Base-by-base conservation (phyloP, 2,113 vertebrate species). In the Corythaeola cristata region DNA sequence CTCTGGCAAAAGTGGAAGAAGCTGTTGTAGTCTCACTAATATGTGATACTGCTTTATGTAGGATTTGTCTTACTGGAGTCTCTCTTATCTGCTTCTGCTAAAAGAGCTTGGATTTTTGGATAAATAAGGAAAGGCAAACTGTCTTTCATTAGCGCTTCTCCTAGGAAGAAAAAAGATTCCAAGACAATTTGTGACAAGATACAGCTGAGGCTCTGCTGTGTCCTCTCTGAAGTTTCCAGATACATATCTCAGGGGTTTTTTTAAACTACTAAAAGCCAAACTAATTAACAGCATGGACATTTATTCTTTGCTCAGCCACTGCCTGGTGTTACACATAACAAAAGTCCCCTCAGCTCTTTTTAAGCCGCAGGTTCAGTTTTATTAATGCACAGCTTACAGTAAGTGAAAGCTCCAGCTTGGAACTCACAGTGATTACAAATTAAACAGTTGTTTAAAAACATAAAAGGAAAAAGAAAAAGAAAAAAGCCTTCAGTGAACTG, bases 221-320 rank as follows among this genome's bases (percentile, higher is more conserved):
- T 30, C 47, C 24, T 55, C 7, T 56, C 44, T 55, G 4, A 60
- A 53, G 62, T 12, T 90, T 84, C 47, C 26, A 81, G 64, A 30
- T 27, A 72, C 0, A 0, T 27, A 52, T n/a, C 23, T 59, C 19
- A 24, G 21, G 7, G 8, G 11, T 49, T 49, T 7, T 37, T 55
- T 62, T 53, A 37, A 74, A 4, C 19, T 58, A 33, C 18, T 35
- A 17, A 21, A 37, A 35, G 19, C n/a, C 44, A 47, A 82, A 56
- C 44, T 27, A 56, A 11, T 74, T 60, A 33, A 66, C 55, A 75
- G 50, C 19, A 9, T n/a, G 13, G 21, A 22, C 83, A 64, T 8
- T 41, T 47, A 85, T 33, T 37, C 76, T 74, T 47, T 67, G 37
- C 59, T 90, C 55, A 77, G 41, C 4, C 12, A 9, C 15, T 26